These are phyloP conservation scores for Odontothrips loti DNA, from an alignment of 2,888 invertebrate genomes.

Conservation along the genomic window DNA sequence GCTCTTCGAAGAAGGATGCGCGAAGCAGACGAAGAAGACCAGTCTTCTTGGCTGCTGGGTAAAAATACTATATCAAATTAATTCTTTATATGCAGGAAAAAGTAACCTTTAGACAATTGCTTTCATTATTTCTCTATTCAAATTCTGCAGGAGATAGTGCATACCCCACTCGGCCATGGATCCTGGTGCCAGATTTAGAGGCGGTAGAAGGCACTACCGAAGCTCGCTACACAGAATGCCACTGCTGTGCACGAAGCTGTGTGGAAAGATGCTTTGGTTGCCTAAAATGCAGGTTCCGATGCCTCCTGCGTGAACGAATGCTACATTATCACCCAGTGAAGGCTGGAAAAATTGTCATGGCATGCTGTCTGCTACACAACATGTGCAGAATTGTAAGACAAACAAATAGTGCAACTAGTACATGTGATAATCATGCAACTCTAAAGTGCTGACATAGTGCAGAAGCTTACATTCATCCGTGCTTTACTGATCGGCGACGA, in stretches of 20 bases:
- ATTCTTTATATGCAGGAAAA: background rate
- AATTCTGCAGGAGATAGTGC: background rate
- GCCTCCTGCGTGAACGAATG: slow-evolving; percentile 22
- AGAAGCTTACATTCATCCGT: too few species aligned
- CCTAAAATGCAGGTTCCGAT: background rate
- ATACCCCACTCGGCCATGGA: background rate
- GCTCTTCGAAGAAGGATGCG: background rate
- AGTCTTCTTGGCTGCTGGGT: background rate
- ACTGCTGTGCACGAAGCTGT: background rate
- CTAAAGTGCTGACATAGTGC: too few species aligned
- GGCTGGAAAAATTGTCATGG: background rate
- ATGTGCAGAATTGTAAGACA: background rate
- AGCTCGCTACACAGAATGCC: background rate
- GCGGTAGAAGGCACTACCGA: background rate
- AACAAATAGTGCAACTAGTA: background rate
- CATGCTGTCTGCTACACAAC: slow-evolving; percentile 22
- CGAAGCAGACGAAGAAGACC: background rate
- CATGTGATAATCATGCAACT: background rate
- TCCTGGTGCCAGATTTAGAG: background rate
- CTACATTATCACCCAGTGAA: slow-evolving; percentile 25
- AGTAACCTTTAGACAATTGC: background rate
- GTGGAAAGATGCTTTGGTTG: slow-evolving; percentile 24
- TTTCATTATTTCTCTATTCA: background rate
- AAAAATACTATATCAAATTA: background rate
- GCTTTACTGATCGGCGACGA: too few species aligned